Evolutionary conservation across 2,113 vertebrate genomes (phyloP), one percentile per base, ranked within the genome.

Genomic region (Stegastes partitus): DNA sequence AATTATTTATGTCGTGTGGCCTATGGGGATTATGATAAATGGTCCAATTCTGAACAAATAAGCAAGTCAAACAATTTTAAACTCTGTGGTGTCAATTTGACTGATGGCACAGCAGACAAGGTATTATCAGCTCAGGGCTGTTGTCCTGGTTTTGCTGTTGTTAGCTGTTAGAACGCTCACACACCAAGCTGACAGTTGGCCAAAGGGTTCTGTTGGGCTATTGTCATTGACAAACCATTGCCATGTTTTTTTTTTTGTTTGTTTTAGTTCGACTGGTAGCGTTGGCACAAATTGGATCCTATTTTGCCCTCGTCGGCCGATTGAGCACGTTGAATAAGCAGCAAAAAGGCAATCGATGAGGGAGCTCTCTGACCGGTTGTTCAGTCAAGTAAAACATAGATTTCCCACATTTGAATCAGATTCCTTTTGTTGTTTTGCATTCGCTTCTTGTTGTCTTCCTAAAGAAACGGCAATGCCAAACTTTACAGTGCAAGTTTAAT

Each of bases 21-120:
- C 18, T 39, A 2, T 68, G 51, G 59, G 31, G 58, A 67, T 85
- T 70, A 5, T 83, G 77, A 91, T 79, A 74, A 89, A 89, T 82
- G 68, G 51, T 28, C 10, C 66, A 55, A 51, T 74, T 75, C 67
- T 76, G 61, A 74, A 77, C 39, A 74, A 76, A 74, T 67, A 62
- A 58, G 50, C 25, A 79, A 82, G 65, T 88, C 71, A 74, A 79
- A 79, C 61, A 28, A 44, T 63, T 68, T 81, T 26, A 64, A 77
- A 77, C 56, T 68, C 28, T 1, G 23, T 18, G 47, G 22, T 83
- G 77, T 88, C 81, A 80, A 26, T 68, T 56, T 89, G 86, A 85
- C 59, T 90, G 76, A 86, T 83, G 54, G 68, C 31, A 22, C 21
- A 68, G 64, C 68, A 47, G 73, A 84, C 49, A 58, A 49, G 50